Evolutionary conservation across 2,113 vertebrate species (phyloP).

Genomic region (Vanacampus margaritifer): DNA sequence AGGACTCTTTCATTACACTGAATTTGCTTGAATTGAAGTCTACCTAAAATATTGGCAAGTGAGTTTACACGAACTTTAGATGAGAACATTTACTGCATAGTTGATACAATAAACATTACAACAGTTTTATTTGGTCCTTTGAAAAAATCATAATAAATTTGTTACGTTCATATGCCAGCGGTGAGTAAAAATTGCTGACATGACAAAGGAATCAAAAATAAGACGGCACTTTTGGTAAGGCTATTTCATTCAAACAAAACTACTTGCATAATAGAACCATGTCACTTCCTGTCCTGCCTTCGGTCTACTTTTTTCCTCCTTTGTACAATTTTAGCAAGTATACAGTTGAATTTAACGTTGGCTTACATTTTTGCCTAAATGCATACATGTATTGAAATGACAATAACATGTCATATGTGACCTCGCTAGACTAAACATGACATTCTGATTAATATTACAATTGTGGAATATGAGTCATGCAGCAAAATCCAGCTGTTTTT

Average conservation of each 20-base stretch:
- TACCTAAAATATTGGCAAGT: background rate
- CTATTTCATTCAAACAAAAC: background rate
- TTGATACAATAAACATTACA: background rate
- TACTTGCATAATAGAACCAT: conserved; percentile 13
- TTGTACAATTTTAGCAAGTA: background rate
- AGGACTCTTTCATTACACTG: background rate
- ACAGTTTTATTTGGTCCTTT: background rate
- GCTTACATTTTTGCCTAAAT: background rate
- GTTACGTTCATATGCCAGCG: background rate
- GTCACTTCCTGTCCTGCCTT: conserved; percentile 6
- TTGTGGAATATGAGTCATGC: too few species aligned
- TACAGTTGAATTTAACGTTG: background rate
- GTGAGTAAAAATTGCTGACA: background rate
- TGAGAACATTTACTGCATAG: background rate
- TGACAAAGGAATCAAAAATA: background rate
- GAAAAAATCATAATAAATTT: background rate
- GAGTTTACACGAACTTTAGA: background rate
- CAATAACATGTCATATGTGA: too few species aligned
- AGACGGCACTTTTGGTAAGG: too few species aligned
- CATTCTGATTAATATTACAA: too few species aligned
- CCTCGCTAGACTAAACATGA: too few species aligned
- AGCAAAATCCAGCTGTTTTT: too few species aligned
- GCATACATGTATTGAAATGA: background rate
- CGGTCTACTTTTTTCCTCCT: background rate
- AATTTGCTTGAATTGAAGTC: background rate